Conservation (phyloP, 1,140 invertebrate species). For the Drosophila seguyi region DNA sequence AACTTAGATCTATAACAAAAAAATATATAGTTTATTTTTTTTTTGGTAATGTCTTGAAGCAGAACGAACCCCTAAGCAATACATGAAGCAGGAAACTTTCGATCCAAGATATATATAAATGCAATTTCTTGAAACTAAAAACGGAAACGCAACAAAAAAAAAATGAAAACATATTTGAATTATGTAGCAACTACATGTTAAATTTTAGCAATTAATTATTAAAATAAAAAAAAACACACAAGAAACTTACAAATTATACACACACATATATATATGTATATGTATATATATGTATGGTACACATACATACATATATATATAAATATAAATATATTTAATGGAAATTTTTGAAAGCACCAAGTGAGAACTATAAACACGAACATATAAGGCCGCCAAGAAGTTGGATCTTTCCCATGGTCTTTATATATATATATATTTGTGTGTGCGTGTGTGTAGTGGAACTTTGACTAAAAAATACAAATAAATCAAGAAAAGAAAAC, state of each 20-base stretch:
- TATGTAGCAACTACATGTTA: constrained; percentile 82
- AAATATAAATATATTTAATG: no score
- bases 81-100: constrained; percentile 32
- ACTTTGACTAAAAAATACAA: constrained; percentile 14
- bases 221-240: constrained; percentile 18
- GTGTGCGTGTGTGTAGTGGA: constrained; percentile 24
- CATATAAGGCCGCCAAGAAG: constrained; percentile 16
- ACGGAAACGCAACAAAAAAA: neutral
- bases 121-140: constrained; percentile 30
- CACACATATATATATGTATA: constrained; percentile 28
- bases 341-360: constrained; percentile 59
- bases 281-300: constrained; percentile 29
- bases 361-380: constrained; percentile 41
- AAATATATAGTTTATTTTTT: constrained; percentile 14
- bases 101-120: constrained; percentile 44
- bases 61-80: constrained; percentile 45
- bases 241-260: constrained; percentile 34
- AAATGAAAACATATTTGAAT: constrained; percentile 70
- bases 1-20: constrained; percentile 20
- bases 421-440: constrained; percentile 1
- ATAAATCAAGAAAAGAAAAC: neutral
- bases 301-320: constrained; percentile 22
- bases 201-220: constrained; percentile 74
- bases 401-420: constrained; percentile 14
- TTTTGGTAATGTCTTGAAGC: constrained; percentile 10